Evolutionary conservation across 2,113 vertebrate species (phyloP), one percentile per base, ranked within the genome.

Genomic region (Centrocercus urophasianus): DNA sequence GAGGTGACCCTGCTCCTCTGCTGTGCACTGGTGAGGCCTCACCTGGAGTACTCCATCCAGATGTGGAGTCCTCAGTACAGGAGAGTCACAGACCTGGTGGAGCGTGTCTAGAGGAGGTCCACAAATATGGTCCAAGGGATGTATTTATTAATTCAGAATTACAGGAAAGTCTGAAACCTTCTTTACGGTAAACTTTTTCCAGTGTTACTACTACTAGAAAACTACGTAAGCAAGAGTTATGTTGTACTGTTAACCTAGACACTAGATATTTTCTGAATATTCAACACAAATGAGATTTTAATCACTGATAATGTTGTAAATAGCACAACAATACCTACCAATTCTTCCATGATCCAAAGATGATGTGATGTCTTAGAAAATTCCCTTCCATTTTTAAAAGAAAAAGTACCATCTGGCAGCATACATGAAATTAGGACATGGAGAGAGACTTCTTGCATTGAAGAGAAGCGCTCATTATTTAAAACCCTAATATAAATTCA

Each of bases 121-220:
- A 48, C 6, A 48, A 12, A 48, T 24, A 48, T 48, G 22, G 21
- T 24, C 47, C 47, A 48, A 48, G 47, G 22, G 47, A 24, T 48
- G 47, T 22, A 48, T 22, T 48, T 48, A 48, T 61, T 61, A 57
- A 61, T 12, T 57, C 54, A 86, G 15, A 77, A 75, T 40, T 43
- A 22, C 7, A 60, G 34, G 13, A 78, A 70, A 70, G 10, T 25
- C 24, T n/a, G 36, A 90, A 84, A 4, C 2, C 5, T 8, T 40
- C 6, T 47, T 60, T 71, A 34, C 13, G 4, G 1, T 4, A 36
- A 6, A 24, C 8, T 54, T 61, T 21, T 0, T 11, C 36, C 16
- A 75, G 5, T 8, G n/a, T 32, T 82, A 61, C 43, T 82, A 8
- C 1, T 65, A 42, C 20, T 40, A 79, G 11, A 10, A 79, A 20